Percentiles rank a stretch among this genome's conserved stretches.
Conservation (phyloP, 2,113 vertebrate species). For the Glareola pratincola region DNA sequence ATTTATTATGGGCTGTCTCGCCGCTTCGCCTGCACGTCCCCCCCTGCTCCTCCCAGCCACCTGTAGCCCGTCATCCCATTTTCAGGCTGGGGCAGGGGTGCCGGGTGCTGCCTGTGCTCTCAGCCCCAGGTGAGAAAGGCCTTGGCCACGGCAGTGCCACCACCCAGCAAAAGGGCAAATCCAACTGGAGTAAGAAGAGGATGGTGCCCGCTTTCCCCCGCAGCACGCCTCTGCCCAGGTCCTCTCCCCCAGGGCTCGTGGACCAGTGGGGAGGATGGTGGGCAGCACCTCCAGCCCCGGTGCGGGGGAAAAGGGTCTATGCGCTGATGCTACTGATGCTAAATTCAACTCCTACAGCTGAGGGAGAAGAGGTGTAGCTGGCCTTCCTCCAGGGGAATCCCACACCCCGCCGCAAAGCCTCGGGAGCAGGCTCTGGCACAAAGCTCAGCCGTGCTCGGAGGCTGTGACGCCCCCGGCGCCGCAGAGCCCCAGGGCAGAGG, state of each 20-base stretch:
- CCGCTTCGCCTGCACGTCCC: background rate
- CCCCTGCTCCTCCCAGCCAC: background rate
- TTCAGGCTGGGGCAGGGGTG: background rate
- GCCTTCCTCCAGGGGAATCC: background rate
- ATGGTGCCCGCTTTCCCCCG: background rate
- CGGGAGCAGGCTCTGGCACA: background rate
- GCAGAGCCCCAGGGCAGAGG: background rate
- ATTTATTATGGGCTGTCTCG: conserved; percentile 26
- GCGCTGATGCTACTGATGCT: background rate
- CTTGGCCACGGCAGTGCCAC: background rate
- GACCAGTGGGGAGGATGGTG: background rate
- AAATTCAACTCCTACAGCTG: background rate
- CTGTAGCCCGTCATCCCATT: background rate
- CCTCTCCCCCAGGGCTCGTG: background rate
- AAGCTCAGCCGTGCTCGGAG: accelerated
- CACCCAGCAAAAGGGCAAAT: background rate
- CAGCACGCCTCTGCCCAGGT: background rate
- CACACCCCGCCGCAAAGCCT: background rate
- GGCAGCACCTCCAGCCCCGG: background rate
- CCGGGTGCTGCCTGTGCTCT: background rate
- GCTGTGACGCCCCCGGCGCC: accelerated
- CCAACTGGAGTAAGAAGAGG: background rate
- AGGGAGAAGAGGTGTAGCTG: background rate
- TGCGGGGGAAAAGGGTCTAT: background rate
- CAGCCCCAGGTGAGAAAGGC: background rate